Conservation (phyloP, 2,888 invertebrate species). For the Noctua fimbriata region DNA sequence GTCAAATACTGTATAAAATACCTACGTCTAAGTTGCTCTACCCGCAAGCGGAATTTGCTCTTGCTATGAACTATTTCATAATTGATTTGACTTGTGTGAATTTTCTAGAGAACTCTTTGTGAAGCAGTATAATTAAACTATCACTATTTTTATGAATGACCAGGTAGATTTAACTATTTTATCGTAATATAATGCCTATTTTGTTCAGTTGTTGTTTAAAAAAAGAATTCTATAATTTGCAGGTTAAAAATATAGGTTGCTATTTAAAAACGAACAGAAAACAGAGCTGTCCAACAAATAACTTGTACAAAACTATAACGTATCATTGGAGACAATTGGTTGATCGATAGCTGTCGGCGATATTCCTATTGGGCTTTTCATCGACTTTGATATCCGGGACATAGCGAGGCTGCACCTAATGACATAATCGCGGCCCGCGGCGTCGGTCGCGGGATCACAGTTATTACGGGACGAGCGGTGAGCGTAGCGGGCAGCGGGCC, state of each 20-base stretch:
- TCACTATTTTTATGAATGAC: background rate
- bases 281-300: conserved; percentile 34
- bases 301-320: conserved; percentile 63
- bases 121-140: background rate
- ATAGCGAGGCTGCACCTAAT: conserved; percentile 79
- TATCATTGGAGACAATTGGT: conserved; percentile 77
- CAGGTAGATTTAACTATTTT: background rate
- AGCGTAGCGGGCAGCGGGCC: conserved; percentile 76
- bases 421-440: conserved; percentile 86
- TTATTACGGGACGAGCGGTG: conserved; percentile 73
- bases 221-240: background rate
- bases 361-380: conserved; percentile 78
- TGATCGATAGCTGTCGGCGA: conserved; percentile 78
- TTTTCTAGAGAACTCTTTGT: background rate
- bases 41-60: background rate
- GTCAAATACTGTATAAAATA: background rate
- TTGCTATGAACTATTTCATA: background rate
- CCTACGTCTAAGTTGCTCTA: background rate
- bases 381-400: conserved; percentile 80
- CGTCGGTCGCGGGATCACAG: conserved; percentile 77
- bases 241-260: no score
- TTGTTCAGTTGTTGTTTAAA: background rate
- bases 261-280: conserved; percentile 24
- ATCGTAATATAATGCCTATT: background rate
- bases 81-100: background rate